Percentiles rank a stretch among this genome's conserved stretches.
Evolutionary conservation across 2,888 invertebrate species (phyloP).

Genomic region (Emmelina monodactyla): DNA sequence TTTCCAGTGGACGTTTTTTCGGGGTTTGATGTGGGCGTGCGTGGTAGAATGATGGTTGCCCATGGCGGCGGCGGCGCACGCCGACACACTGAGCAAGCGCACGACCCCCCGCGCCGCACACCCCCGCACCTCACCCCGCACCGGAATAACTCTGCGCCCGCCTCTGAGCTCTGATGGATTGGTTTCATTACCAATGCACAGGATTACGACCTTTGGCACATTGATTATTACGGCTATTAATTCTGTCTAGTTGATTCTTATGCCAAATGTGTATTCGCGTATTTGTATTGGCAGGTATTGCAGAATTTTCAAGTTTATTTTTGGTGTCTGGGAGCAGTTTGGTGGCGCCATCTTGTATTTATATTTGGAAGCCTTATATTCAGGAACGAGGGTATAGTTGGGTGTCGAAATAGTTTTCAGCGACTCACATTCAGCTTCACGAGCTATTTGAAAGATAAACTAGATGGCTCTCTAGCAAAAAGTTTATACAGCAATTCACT

Average conservation of each 20-base stretch:
- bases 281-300: no score
- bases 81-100: conserved; percentile 49
- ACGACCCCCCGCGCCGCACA: conserved; percentile 25
- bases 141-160: conserved; percentile 48
- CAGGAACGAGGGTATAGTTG: no score
- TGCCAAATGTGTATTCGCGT: no score
- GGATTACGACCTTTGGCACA: conserved; percentile 31
- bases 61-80: conserved; percentile 63
- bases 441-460: no score
- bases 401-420: no score
- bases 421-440: no score
- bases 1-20: conserved; percentile 85
- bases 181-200: conserved; percentile 28
- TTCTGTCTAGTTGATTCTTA: conserved; percentile 14
- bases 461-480: no score
- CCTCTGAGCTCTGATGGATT: conserved; percentile 43
- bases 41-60: conserved; percentile 61
- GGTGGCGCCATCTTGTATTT: no score
- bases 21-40: conserved; percentile 61
- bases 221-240: conserved; percentile 18
- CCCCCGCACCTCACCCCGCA: conserved; percentile 21
- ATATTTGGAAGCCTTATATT: no score
- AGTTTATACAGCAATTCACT: no score
- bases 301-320: no score
- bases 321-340: no score